These are phyloP conservation scores for Spondyliosoma cantharus DNA, from an alignment of 2,797 vertebrate genomes.

Conservation along the genomic window DNA sequence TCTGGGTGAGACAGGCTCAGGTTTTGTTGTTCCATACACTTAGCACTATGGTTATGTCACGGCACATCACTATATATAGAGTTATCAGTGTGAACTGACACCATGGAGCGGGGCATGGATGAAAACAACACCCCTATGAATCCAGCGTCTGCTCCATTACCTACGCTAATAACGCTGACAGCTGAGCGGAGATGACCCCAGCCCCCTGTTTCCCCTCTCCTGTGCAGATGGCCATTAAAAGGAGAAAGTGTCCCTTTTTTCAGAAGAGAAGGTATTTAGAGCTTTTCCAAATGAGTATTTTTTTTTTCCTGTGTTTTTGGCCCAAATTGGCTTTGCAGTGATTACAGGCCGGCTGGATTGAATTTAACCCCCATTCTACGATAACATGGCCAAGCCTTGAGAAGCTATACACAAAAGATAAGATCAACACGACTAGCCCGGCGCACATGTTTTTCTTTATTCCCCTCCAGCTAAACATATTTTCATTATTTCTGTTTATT, in stretches of 20 bases:
- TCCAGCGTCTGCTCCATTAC: constrained; percentile 97
- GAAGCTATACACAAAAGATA: constrained; percentile 15
- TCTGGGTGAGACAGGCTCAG: constrained; percentile 80
- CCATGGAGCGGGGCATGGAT: constrained; percentile 88
- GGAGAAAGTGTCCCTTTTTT: constrained; percentile 97
- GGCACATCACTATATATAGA: constrained; percentile 96
- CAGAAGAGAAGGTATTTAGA: constrained; percentile 94
- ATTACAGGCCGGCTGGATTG: constrained; percentile 75
- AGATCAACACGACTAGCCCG: constrained; percentile 19
- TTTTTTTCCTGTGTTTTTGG: constrained; percentile 79
- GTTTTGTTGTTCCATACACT: constrained; percentile 92
- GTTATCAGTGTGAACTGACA: constrained; percentile 98
- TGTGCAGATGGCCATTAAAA: constrained; percentile 99
- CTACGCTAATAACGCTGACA: constrained; percentile 99
- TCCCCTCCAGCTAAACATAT: constrained; percentile 14
- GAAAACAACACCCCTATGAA: constrained; percentile 97
- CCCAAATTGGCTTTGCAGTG: constrained; percentile 80
- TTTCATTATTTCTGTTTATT: constrained; percentile 27
- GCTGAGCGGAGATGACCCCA: constrained; percentile 99
- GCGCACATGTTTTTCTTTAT: constrained; percentile 1
- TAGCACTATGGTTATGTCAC: constrained; percentile 86
- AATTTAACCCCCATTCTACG: constrained; percentile 68
- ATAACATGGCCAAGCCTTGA: constrained; percentile 39
- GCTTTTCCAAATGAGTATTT: constrained; percentile 94
- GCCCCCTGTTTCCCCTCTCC: constrained; percentile 96